Evolutionary conservation across 2,888 invertebrate species (phyloP), one percentile per base, ranked within the genome.

Genomic region (Epinotia bilunana): DNA sequence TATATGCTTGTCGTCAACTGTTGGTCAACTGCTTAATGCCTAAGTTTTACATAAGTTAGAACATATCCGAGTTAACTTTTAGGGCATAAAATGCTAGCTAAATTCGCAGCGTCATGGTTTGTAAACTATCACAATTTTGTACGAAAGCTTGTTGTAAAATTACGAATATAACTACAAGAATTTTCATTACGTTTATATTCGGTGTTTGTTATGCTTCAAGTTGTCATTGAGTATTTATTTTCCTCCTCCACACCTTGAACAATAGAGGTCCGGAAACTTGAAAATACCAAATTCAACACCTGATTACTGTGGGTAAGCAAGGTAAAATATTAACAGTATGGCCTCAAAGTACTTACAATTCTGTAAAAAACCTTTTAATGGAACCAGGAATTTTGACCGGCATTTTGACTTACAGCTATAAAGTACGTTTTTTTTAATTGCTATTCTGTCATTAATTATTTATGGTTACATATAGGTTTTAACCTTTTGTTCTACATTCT

Each of bases 351-450:
- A 81, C 86, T 84, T 81, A 90, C 90, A 85, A 83, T 76, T 80
- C 61, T 72, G 78, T 78, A 72, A 79, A 83, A 72, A 89, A 77
- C 82, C 82, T 87, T 83, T 86, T 88, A 39, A 89, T 73, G 60
- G 83, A 82, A 84, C 84, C 85, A 76, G 80, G 78, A 90, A 90
- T 89, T 90, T 90, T 86, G 86, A 83, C 76, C 73, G 84, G 76
- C 89, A 89, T 89, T 33, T 78, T 83, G 82, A 82, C 78, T 72
- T 39, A 60, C 76, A 76, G 67, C 74, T 74, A 76, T 55, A 16
- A 57, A 74, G 53, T 61, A 11, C 16, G 13, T 43, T 49, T 70
- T 58, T 69, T 58, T 60, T 0, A 6, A 2, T 18, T 61, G 61
- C 28, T 53, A n/a, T 0, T 53, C 13, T 53, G 53, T 53, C 53